phyloP scores from a whole-genome alignment of 2,888 invertebrate genomes.

The Nephrocerus scutellatus region DNA sequence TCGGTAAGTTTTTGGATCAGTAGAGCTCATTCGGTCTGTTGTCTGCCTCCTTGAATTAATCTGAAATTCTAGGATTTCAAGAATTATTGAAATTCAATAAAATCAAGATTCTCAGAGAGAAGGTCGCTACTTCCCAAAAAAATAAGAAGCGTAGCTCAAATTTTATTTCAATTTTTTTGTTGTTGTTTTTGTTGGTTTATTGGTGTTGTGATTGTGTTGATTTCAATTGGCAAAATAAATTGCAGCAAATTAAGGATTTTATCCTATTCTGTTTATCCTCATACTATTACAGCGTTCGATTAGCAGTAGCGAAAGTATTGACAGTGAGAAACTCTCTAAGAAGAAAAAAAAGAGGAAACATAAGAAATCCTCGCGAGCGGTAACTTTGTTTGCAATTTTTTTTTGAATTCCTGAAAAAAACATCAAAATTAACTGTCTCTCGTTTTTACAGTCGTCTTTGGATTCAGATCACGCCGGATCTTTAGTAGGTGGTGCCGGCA shows the following conservation, averaged over 20 bases:
- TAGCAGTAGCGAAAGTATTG: conserved; percentile 42
- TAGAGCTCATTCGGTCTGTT: background rate
- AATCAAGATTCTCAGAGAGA: too few species aligned
- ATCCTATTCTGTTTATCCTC: background rate
- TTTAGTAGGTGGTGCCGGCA: conserved; percentile 25
- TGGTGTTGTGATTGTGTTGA: too few species aligned
- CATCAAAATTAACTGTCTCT: conserved; percentile 6
- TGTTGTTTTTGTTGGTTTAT: too few species aligned
- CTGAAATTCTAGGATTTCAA: background rate
- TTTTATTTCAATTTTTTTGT: too few species aligned
- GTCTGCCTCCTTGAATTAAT: background rate
- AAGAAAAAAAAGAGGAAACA: conserved; percentile 48
- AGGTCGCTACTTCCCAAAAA: too few species aligned
- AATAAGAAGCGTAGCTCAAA: too few species aligned
- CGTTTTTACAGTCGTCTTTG: conserved; percentile 46
- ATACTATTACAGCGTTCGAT: conserved; percentile 34
- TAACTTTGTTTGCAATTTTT: too few species aligned
- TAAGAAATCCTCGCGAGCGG: conserved; percentile 38
- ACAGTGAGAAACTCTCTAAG: conserved; percentile 42
- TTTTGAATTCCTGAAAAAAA: too few species aligned
- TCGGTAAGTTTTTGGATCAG: too few species aligned
- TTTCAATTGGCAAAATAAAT: too few species aligned
- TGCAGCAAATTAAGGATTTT: background rate
- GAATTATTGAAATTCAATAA: background rate
- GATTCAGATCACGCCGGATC: conserved; percentile 45